Conservation (phyloP, 2,113 vertebrate genomes). For the Meleagris gallopavo region DNA sequence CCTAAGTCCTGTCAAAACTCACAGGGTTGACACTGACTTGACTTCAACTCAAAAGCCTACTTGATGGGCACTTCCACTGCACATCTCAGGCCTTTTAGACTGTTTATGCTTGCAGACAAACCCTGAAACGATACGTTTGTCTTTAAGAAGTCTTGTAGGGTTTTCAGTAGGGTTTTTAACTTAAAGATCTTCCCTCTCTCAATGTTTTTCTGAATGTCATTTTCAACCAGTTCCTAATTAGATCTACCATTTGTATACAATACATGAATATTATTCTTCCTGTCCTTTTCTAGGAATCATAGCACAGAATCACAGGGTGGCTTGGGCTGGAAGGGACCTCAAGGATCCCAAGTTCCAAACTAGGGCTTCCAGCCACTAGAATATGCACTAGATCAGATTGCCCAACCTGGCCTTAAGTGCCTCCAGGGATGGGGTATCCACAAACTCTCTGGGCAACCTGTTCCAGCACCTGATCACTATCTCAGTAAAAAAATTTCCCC, state of each 20-base stretch:
- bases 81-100: neutral
- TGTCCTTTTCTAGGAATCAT: neutral
- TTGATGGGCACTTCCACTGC: neutral
- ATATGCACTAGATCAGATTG: too few relatives aligned
- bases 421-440: too few relatives aligned
- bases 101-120: neutral
- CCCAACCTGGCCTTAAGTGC: too few relatives aligned
- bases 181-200: conserved; percentile 37
- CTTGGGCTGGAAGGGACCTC: too few relatives aligned
- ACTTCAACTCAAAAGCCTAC: neutral
- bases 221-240: conserved; percentile 35
- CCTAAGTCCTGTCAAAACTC: neutral
- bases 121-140: neutral
- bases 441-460: too few relatives aligned
- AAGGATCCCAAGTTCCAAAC: too few relatives aligned
- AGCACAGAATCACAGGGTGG: too few relatives aligned
- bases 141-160: conserved; percentile 50
- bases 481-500: too few relatives aligned
- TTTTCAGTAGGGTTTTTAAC: conserved; percentile 29
- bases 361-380: too few relatives aligned
- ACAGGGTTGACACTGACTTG: neutral
- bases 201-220: conserved; percentile 41
- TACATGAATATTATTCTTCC: neutral
- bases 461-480: too few relatives aligned
- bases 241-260: neutral